Percentiles rank a stretch among this genome's conserved stretches.
Evolutionary conservation across 2,797 vertebrate species (phyloP).

Genomic region (Geotrypetes seraphini): DNA sequence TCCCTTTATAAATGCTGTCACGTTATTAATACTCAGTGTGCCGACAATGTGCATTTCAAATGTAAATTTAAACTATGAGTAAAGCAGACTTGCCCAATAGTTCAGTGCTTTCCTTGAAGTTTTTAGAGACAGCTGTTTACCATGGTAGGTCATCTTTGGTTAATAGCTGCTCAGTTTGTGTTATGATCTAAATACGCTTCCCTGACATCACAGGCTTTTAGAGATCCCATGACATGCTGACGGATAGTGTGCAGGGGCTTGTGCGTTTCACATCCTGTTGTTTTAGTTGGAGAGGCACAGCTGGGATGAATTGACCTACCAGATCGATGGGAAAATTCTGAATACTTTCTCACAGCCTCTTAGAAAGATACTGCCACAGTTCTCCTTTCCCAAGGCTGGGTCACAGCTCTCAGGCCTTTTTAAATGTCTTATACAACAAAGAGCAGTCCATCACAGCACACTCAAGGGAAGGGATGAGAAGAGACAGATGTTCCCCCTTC

Average conservation of each 20-base stretch:
- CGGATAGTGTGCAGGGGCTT: slow-evolving; percentile 3
- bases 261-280: slow-evolving; percentile 11
- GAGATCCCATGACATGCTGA: slow-evolving; percentile 19
- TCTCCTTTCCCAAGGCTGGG: background rate
- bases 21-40: background rate
- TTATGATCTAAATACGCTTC: slow-evolving; percentile 30
- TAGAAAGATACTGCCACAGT: background rate
- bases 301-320: slow-evolving; percentile 4
- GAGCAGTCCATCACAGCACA: too few species aligned
- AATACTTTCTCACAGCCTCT: background rate
- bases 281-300: slow-evolving; percentile 23
- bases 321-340: slow-evolving; percentile 18
- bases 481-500: too few species aligned
- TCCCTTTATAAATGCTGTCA: slow-evolving; percentile 3
- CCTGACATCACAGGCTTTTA: slow-evolving; percentile 1
- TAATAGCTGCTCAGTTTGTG: slow-evolving; percentile 11
- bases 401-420: background rate
- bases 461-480: too few species aligned
- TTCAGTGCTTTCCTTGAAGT: too few species aligned
- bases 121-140: too few species aligned
- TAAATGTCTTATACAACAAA: background rate
- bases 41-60: too few species aligned
- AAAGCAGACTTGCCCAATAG: too few species aligned
- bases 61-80: too few species aligned
- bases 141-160: slow-evolving; percentile 15